These are phyloP conservation scores for Nyctibius grandis DNA, from an alignment of 2,797 vertebrate species.

Conservation along the genomic window DNA sequence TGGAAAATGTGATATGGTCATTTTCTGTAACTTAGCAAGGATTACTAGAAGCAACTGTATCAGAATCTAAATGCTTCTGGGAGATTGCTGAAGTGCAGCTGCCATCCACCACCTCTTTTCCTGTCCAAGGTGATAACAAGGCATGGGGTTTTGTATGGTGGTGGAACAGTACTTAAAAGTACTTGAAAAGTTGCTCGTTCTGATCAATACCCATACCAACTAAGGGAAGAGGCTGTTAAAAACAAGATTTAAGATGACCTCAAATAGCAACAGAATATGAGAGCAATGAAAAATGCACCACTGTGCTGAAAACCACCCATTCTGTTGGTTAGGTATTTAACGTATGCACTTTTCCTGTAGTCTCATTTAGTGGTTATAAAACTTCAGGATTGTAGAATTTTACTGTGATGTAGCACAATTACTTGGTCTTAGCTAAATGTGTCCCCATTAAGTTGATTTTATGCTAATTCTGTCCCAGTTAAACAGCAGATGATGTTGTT, in stretches of 20 bases:
- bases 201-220: background rate
- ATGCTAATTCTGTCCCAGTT: conserved; percentile 58
- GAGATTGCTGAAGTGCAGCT: background rate
- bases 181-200: background rate
- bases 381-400: background rate
- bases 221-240: background rate
- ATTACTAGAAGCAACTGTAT: background rate
- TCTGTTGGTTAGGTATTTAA: background rate
- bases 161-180: background rate
- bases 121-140: background rate
- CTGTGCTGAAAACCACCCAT: background rate
- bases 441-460: conserved; percentile 45
- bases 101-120: background rate
- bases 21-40: background rate
- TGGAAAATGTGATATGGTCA: background rate
- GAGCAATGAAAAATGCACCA: background rate
- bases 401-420: background rate
- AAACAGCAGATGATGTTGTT: conserved; percentile 27
- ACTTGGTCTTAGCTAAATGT: conserved; percentile 7
- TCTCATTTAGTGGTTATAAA: background rate
- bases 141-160: background rate
- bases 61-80: background rate
- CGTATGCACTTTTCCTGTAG: background rate
- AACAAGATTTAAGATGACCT: background rate
- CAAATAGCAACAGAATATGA: background rate